phyloP scores from a whole-genome alignment of 2,888 invertebrate genomes.

The Flexamia atlantica region DNA sequence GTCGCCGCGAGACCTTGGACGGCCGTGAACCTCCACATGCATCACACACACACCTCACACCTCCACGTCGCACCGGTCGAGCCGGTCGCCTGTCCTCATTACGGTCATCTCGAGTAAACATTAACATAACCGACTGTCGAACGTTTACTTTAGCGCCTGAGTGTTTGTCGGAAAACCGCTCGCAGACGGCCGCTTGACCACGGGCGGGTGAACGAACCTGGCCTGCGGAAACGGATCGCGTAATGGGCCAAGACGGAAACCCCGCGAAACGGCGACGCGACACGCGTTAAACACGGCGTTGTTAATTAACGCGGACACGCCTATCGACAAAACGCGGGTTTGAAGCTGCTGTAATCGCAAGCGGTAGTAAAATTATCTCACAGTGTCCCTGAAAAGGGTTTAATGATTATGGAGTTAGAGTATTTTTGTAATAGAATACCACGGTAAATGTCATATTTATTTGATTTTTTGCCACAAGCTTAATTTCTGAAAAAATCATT shows the following conservation, averaged over 20 bases:
- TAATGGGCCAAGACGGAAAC: not conserved
- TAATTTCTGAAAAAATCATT: too few relatives aligned
- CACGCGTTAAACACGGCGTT: not conserved
- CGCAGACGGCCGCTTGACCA: not conserved
- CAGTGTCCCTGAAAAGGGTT: too few relatives aligned
- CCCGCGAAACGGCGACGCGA: not conserved
- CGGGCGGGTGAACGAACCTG: not conserved
- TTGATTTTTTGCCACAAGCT: too few relatives aligned
- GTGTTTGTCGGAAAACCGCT: not conserved
- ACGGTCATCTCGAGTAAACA: not conserved
- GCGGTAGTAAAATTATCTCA: too few relatives aligned
- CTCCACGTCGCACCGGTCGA: not conserved
- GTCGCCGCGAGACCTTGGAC: not conserved
- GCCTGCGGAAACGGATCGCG: not conserved
- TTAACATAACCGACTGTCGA: conserved; percentile 3
- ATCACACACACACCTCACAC: not conserved
- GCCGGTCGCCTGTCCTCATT: conserved; percentile 7
- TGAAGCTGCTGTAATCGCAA: too few relatives aligned
- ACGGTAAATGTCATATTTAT: too few relatives aligned
- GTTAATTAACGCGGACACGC: not conserved
- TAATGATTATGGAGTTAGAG: too few relatives aligned
- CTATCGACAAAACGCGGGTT: too few relatives aligned
- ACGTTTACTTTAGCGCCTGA: not conserved
- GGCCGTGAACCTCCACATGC: conserved; percentile 5
- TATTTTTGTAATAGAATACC: too few relatives aligned